Base-by-base conservation (phyloP, 2,797 vertebrate species). In the Diglossa cyanea region DNA sequence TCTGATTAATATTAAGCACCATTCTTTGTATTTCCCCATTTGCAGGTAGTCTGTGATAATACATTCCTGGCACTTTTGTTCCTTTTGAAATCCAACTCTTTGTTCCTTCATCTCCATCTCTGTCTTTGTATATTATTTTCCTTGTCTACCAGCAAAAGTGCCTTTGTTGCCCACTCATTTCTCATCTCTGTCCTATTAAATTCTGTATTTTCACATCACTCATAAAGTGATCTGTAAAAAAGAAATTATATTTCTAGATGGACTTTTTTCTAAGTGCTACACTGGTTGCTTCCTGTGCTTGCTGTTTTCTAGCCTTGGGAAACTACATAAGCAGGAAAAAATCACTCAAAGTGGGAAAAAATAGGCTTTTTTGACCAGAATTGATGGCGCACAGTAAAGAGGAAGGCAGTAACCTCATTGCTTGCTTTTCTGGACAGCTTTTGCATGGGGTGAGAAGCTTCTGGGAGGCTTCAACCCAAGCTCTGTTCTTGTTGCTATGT, bases 41-140 rank as follows among this genome's bases (percentile, higher is more conserved):
- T 86, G 26, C 68, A 81, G 37, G 8, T 66, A 78, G 65, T 24
- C 44, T 72, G 7, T 7, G 9, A 78, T 31, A 90, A 86, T 70
- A 68, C 44, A 42, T 76, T 86, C 48, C 50, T 78, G 61, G 26
- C 12, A 86, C 13, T n/a, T 93, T 57, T 62, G 6, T 18, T 65
- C 62, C 50, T 84, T 91, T 92, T 93, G 78, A 90, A 91, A 86
- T 94, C 37, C 73, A 84, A 13, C 40, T 63, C 93, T 88, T 89
- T 77, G 51, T 90, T 81, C 54, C 35, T 93, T 90, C 68, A 60
- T 88, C 65, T 93, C 53, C 0, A 0, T 72, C 60, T 93, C 84
- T 61, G 67, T 79, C 63, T 70, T 54, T 87, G 47, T 26, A 73
- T 62, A 81, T 93, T 90, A 66, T 83, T 94, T 93, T 84, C 33